phyloP scores from a whole-genome alignment of 2,888 invertebrate genomes.

The Andrena camellia region DNA sequence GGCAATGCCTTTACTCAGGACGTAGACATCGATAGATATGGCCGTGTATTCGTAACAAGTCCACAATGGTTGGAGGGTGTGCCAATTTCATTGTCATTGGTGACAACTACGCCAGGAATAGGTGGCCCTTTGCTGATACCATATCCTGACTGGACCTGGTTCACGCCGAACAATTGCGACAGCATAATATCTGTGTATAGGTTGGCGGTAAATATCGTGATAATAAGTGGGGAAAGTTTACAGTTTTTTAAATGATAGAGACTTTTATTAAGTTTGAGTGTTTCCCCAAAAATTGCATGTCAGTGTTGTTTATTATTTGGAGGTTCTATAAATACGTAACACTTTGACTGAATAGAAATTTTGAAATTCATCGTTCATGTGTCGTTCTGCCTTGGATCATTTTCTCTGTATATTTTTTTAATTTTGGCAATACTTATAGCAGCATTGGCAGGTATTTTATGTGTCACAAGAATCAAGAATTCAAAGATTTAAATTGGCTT shows the following conservation, averaged over 20 bases:
- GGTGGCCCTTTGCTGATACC: conserved; percentile 82
- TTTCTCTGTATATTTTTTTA: too few relatives aligned
- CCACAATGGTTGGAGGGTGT: conserved; percentile 83
- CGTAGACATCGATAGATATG: conserved; percentile 80
- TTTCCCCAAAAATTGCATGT: not conserved
- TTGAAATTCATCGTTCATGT: not conserved
- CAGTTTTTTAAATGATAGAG: not conserved
- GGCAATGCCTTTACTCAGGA: conserved; percentile 83
- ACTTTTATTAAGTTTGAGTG: not conserved
- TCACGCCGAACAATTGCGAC: conserved; percentile 76
- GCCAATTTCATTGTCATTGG: conserved; percentile 81
- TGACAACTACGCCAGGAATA: conserved; percentile 75
- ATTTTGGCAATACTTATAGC: too few relatives aligned
- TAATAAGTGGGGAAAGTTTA: not conserved
- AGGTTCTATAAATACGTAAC: not conserved
- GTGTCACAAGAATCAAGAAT: too few relatives aligned
- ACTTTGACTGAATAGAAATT: not conserved
- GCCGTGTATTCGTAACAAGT: conserved; percentile 83
- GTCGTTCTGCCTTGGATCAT: too few relatives aligned
- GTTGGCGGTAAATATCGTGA: conserved; percentile 80
- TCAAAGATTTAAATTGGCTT: too few relatives aligned
- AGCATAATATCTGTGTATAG: conserved; percentile 83
- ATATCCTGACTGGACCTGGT: conserved; percentile 83
- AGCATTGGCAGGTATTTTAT: too few relatives aligned
- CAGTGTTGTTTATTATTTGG: not conserved